Percentiles rank a stretch among this genome's conserved stretches.
These are phyloP conservation scores for Apamea epomidion DNA, from an alignment of 2,888 invertebrate genomes.

Conservation along the genomic window DNA sequence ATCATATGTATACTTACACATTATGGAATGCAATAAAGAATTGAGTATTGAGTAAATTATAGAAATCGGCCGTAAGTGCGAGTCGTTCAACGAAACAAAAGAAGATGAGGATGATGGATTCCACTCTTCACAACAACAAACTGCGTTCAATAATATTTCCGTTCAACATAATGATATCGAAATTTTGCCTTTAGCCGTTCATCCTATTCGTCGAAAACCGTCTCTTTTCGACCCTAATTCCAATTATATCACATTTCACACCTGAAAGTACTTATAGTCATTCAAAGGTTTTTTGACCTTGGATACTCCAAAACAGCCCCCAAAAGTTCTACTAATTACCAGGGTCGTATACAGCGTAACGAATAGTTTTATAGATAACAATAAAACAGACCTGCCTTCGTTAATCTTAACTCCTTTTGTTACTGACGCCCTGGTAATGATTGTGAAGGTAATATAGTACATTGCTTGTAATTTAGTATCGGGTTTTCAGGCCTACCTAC, in stretches of 20 bases:
- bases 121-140: background rate
- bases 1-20: too few species aligned
- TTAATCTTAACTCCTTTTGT: slow-evolving; percentile 55
- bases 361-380: slow-evolving; percentile 52
- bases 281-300: slow-evolving; percentile 36
- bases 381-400: slow-evolving; percentile 50
- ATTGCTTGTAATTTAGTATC: background rate
- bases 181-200: background rate
- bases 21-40: too few species aligned
- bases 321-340: slow-evolving; percentile 28
- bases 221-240: background rate
- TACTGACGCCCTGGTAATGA: slow-evolving; percentile 17
- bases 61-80: too few species aligned
- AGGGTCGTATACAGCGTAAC: slow-evolving; percentile 23
- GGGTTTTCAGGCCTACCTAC: background rate
- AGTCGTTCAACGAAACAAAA: background rate
- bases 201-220: background rate
- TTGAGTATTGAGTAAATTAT: too few species aligned
- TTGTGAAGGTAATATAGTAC: background rate
- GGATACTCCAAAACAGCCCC: slow-evolving; percentile 19
- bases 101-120: background rate
- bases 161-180: background rate
- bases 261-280: background rate
- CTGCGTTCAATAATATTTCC: background rate
- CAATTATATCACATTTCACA: slow-evolving; percentile 2